Base-by-base conservation (phyloP, 2,797 vertebrate species). In the Chaenodraco wilsoni region DNA sequence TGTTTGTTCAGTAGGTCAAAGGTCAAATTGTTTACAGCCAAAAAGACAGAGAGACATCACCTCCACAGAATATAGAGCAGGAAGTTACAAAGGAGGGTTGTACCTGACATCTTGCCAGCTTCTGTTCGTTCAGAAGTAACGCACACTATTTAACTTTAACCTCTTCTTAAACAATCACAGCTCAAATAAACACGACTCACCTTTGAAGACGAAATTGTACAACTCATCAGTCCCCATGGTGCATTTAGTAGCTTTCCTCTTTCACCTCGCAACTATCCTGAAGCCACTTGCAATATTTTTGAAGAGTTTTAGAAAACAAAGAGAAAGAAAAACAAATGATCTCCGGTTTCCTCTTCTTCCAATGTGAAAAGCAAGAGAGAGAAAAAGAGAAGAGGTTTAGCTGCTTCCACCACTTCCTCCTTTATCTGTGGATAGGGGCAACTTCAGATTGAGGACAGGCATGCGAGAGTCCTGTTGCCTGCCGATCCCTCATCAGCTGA, bases 201-300 rank as follows among this genome's bases (percentile, higher is more conserved):
- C 95, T 92, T 95, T 95, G 76, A 95, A 95, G 74, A 95, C 95
- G 89, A 95, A 95, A 86, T 95, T 95, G 86, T 95, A 95, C 1
- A 90, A 79, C 19, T 95, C 91, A 74, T 95, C 93, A 33, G 92
- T 89, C 37, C 90, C 92, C 94, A 95, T 95, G 72, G 49, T 88
- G 85, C 57, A 21, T 40, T 75, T 69, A 72, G 73, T 27, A 72
- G 56, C 16, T 33, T 57, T 69, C 65, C 61, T 56, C 17, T 68
- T 75, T 66, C 57, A 27, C 66, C 37, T 33, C 2, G 51, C 27
- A 66, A 84, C 82, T 78, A 72, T 81, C 81, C 83, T 21, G 52
- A 65, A 83, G 84, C 65, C 83, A 82, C 74, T 69, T 78, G 81
- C 9, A 86, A 67, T 63, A 57, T 63, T 37, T 63, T 43, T 46